Percentiles rank a stretch among this genome's conserved stretches.
Evolutionary conservation across 2,113 vertebrate species (phyloP).

Genomic region (Struthidea cinerea): DNA sequence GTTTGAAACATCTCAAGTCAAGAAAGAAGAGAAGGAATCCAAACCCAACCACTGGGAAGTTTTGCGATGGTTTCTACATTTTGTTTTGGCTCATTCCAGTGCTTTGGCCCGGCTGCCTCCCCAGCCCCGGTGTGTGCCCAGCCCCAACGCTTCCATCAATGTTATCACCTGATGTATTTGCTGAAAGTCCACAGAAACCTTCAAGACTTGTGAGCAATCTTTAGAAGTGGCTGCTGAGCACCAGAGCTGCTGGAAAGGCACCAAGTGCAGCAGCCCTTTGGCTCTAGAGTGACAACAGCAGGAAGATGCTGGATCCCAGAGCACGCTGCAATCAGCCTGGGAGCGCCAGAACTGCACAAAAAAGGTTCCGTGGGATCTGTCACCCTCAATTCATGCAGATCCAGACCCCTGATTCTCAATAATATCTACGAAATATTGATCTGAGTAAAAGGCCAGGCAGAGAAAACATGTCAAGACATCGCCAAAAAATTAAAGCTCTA

Average conservation of each 20-base stretch:
- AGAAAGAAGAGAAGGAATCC: neutral
- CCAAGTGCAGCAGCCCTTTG: neutral
- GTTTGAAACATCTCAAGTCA: neutral
- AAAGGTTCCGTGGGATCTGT: fast-evolving
- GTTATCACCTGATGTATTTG: neutral
- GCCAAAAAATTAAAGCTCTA: neutral
- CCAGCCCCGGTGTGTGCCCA: neutral
- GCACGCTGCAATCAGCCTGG: fast-evolving
- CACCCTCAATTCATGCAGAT: neutral
- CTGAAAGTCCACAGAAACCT: neutral
- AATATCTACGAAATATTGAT: neutral
- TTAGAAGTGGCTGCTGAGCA: neutral
- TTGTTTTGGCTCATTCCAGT: neutral
- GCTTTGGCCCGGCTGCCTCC: neutral
- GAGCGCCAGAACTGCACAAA: neutral
- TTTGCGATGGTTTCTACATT: neutral
- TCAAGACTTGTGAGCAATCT: neutral
- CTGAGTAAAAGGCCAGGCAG: neutral
- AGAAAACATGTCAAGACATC: neutral
- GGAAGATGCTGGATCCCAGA: neutral
- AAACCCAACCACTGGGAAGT: neutral
- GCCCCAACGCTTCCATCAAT: neutral
- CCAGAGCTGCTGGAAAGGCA: neutral
- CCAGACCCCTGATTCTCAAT: fast-evolving
- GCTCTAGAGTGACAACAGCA: neutral